These are phyloP conservation scores for Serrognathus titanus DNA, from an alignment of 2,888 invertebrate species.

Conservation along the genomic window DNA sequence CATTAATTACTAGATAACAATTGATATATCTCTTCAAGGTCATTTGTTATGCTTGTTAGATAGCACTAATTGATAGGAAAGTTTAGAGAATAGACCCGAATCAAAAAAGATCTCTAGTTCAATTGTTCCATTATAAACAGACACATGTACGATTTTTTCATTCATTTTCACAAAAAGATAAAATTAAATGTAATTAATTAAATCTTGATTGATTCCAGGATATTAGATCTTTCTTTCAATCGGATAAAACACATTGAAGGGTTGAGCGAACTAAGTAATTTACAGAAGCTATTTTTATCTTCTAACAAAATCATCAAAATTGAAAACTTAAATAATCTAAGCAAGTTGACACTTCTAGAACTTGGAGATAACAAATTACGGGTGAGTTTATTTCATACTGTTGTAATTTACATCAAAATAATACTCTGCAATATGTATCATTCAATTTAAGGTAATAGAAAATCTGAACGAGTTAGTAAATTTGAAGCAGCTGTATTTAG, in stretches of 20 bases:
- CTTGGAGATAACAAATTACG: constrained; percentile 92
- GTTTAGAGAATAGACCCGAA: too few species aligned
- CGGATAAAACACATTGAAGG: constrained; percentile 84
- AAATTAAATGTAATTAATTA: not conserved
- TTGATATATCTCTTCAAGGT: too few species aligned
- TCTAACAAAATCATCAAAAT: constrained; percentile 87
- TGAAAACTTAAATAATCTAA: constrained; percentile 79
- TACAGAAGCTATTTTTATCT: constrained; percentile 82
- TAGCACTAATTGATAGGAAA: too few species aligned
- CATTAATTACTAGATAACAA: too few species aligned
- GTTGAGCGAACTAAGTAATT: constrained; percentile 67
- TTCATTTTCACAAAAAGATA: not conserved
- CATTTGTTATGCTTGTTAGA: too few species aligned
- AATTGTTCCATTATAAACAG: too few species aligned
- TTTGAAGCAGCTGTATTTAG: constrained; percentile 79
- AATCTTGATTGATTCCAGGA: constrained; percentile 54
- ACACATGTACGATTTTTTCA: not conserved
- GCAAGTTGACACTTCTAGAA: constrained; percentile 79
- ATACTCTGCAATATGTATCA: not conserved
- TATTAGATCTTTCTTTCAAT: constrained; percentile 94
- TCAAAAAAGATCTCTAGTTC: too few species aligned
- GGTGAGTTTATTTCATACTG: constrained; percentile 50
- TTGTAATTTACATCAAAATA: not conserved
- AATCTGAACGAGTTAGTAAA: constrained; percentile 74
- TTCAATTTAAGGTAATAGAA: constrained; percentile 66